Evolutionary conservation across 2,113 vertebrate species (phyloP), one percentile per base, ranked within the genome.

Genomic region (Notothenia rossii): DNA sequence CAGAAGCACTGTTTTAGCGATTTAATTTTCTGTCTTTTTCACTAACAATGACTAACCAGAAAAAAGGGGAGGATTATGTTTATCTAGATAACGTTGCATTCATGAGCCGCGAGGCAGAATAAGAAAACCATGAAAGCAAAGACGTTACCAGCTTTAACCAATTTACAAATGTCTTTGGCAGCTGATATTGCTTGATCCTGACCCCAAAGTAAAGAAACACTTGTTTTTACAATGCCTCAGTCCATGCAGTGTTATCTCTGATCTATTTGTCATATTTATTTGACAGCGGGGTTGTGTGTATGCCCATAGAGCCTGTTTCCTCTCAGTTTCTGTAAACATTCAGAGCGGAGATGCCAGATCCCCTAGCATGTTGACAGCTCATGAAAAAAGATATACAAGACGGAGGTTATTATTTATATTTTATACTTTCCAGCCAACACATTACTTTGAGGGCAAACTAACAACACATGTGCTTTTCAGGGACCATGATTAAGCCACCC

Each of bases 401-500:
- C 58, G 20, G 69, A 65, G 58, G 72, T 69, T 55, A 79, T 58
- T 74, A 45, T 40, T 40, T 54, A 72, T 53, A 75, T 20, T 13
- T 59, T 85, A 73, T 20, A 70, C 76, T 70, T 60, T 71, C 7
- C 12, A 58, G 74, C 56, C 58, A 73, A 68, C 49, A 65, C 50
- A 43, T 74, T 77, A 75, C 58, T 79, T 84, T 82, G 36, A 66
- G 75, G 13, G 49, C 63, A 89, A 91, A 86, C 76, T 25, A 60
- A 65, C 73, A 88, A 81, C 86, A 86, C 54, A 76, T 84, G 86
- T 75, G 63, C 66, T 58, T 76, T 75, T 67, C 50, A 22, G 20
- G 72, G 63, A 17, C 48, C 58, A 36, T 13, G 73, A 76, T 53
- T 17, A 63, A 66, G 50, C 63, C 60, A 54, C 56, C 45, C 22